These are phyloP conservation scores for Melospiza georgiana DNA, from an alignment of 2,113 vertebrate species.

Conservation along the genomic window DNA sequence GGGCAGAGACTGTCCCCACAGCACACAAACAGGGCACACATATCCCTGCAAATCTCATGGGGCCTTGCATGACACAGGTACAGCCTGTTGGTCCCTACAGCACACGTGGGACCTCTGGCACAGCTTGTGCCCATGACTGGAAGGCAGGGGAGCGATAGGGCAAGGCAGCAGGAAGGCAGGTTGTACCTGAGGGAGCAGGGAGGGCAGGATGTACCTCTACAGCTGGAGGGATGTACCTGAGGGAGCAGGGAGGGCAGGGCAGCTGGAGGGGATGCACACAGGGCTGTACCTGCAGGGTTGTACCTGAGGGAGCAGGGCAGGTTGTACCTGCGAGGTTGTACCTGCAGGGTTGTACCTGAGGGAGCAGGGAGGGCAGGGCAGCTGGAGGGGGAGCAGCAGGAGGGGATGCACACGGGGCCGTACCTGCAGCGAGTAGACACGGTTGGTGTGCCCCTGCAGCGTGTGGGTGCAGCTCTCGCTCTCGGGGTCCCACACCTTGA, in stretches of 20 bases:
- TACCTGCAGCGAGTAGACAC: conserved; percentile 70
- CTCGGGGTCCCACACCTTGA: conserved; percentile 73
- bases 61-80: neutral
- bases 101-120: neutral
- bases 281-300: neutral
- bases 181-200: neutral
- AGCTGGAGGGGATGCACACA: no score
- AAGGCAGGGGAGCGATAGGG: neutral
- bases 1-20: neutral
- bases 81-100: neutral
- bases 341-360: no score
- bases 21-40: neutral
- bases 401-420: fast-evolving
- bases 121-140: neutral
- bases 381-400: fast-evolving
- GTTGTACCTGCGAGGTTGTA: neutral
- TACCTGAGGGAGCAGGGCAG: neutral
- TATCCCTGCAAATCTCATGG: no score
- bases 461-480: conserved; percentile 73
- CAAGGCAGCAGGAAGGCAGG: neutral
- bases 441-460: conserved; percentile 68
- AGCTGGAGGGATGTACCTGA: no score
- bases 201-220: neutral
- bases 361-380: neutral
- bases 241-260: neutral